These are phyloP conservation scores for Monomorium pharaonis DNA, from an alignment of 1,140 invertebrate genomes.

Conservation along the genomic window DNA sequence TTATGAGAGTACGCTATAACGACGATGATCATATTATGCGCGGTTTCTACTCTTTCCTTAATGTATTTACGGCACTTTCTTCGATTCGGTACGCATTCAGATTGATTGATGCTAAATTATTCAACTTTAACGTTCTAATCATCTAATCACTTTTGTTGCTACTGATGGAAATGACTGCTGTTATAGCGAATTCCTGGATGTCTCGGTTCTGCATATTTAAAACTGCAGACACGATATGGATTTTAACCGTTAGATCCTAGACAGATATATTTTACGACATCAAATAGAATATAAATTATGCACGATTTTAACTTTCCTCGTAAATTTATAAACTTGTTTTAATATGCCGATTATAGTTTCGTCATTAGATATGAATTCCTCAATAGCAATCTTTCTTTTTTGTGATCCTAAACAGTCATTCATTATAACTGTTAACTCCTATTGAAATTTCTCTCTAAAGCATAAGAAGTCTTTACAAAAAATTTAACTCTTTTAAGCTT, in stretches of 20 bases:
- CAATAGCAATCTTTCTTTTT: not conserved
- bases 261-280: not conserved
- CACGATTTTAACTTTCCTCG: constrained; percentile 2
- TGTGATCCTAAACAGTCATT: not conserved
- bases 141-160: not conserved
- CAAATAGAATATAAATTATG: not conserved
- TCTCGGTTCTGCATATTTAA: not conserved
- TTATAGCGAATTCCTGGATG: not conserved
- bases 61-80: constrained; percentile 21
- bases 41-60: constrained; percentile 48
- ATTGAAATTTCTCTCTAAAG: not conserved
- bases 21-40: constrained; percentile 4
- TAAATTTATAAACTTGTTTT: constrained; percentile 10
- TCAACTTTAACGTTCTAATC: not conserved
- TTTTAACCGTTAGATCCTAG: not conserved
- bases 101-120: constrained; percentile 17
- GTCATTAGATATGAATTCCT: not conserved
- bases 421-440: constrained; percentile 1
- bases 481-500: not conserved
- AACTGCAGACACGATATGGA: not conserved
- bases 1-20: not conserved
- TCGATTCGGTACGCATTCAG: constrained; percentile 1
- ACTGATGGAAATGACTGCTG: not conserved
- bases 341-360: not conserved
- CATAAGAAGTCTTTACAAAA: not conserved